phyloP scores from a whole-genome alignment of 2,888 invertebrate genomes.

The Calliscelio sp. region DNA sequence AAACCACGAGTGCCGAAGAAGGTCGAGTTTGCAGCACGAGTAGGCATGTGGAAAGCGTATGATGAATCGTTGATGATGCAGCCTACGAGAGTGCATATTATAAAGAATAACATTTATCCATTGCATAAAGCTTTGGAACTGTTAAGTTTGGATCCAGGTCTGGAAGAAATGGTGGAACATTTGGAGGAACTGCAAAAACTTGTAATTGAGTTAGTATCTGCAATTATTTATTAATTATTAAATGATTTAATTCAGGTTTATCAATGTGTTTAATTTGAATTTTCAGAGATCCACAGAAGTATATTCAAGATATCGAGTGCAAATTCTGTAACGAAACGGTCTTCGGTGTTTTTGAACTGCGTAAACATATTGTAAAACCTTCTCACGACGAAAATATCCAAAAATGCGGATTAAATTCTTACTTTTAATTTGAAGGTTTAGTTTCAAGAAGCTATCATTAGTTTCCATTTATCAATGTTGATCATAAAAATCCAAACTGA shows the following conservation, averaged over 20 bases:
- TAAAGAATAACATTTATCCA: conserved; percentile 79
- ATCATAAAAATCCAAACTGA: too few species aligned
- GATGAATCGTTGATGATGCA: conserved; percentile 82
- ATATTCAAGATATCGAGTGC: conserved; percentile 84
- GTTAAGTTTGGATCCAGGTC: conserved; percentile 81
- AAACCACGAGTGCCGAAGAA: conserved; percentile 85
- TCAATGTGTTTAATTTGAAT: conserved; percentile 14
- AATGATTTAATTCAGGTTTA: conserved; percentile 6
- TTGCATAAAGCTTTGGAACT: conserved; percentile 87
- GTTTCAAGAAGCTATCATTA: too few species aligned
- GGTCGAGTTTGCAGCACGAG: conserved; percentile 81
- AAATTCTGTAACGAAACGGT: conserved; percentile 86
- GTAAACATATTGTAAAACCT: conserved; percentile 30
- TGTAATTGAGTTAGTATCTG: conserved; percentile 86
- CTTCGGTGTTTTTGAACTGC: conserved; percentile 84
- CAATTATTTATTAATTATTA: conserved; percentile 16
- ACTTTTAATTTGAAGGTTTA: too few species aligned
- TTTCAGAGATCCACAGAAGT: conserved; percentile 61
- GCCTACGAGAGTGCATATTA: conserved; percentile 80
- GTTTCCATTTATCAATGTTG: too few species aligned
- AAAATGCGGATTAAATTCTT: conserved; percentile 4
- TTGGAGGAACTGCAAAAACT: conserved; percentile 86
- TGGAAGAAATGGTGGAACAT: conserved; percentile 85
- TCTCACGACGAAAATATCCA: conserved; percentile 16
- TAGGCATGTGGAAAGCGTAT: conserved; percentile 83